A percentile compares a stretch with the other conserved stretches of the same genome.
These are phyloP conservation scores for Poeciliopsis turrubarensis DNA, from an alignment of 2,113 vertebrate genomes.

Conservation along the genomic window DNA sequence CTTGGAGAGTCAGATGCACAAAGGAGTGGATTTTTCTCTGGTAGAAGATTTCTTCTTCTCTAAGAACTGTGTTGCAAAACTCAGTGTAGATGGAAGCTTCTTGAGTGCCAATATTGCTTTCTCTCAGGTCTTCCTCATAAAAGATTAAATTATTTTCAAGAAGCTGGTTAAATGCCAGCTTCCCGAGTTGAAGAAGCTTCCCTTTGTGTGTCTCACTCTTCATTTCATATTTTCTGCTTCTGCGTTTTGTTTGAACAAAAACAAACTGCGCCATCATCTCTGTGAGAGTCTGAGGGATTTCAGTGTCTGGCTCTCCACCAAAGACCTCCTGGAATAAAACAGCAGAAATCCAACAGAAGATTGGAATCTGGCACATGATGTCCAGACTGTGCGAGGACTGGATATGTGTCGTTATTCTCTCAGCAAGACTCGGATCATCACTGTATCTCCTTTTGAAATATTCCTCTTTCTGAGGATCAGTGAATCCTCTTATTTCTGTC, in stretches of 20 bases:
- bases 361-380: constrained; percentile 64
- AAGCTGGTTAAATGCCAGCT: constrained; percentile 63
- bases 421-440: not conserved
- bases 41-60: constrained; percentile 8
- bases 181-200: constrained; percentile 51
- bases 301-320: not conserved
- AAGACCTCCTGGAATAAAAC: constrained; percentile 54
- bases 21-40: constrained; percentile 57
- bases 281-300: constrained; percentile 57
- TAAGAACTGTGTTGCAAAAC: constrained; percentile 40
- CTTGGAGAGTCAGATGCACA: constrained; percentile 66
- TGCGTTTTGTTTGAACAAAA: constrained; percentile 30
- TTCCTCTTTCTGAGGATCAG: constrained; percentile 50
- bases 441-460: constrained; percentile 51
- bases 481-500: constrained; percentile 48
- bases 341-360: constrained; percentile 69
- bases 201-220: not conserved
- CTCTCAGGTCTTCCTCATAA: constrained; percentile 55
- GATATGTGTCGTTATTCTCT: constrained; percentile 33
- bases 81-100: constrained; percentile 33
- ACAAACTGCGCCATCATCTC: constrained; percentile 66
- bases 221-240: constrained; percentile 36
- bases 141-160: constrained; percentile 56
- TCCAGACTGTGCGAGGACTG: constrained; percentile 46
- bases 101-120: constrained; percentile 19